phyloP scores from a whole-genome alignment of 53 echinoderm and acorn worm genomes.

The Arbacia lixula region DNA sequence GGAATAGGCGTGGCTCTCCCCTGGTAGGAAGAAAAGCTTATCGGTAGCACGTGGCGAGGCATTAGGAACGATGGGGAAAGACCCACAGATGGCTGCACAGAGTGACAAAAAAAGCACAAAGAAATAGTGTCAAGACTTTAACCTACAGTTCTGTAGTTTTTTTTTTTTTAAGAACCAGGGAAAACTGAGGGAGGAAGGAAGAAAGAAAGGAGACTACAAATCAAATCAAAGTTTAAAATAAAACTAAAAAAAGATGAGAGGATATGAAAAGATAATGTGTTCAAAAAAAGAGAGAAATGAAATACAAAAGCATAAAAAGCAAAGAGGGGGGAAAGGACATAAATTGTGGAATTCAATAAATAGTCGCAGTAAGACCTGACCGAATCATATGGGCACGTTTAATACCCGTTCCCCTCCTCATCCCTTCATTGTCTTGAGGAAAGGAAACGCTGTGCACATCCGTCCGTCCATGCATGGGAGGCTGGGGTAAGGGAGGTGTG shows the following conservation, averaged over 20 bases:
- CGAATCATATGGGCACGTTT: too few species aligned
- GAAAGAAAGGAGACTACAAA: too few species aligned
- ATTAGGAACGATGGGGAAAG: not conserved
- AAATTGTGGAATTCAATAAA: too few species aligned
- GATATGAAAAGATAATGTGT: too few species aligned
- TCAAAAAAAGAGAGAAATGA: too few species aligned
- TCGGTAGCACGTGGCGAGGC: not conserved
- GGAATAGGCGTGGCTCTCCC: not conserved
- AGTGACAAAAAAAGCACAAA: not conserved
- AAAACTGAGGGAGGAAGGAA: too few species aligned
- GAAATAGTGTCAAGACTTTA: not conserved
- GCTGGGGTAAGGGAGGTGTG: not conserved
- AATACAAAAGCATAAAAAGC: too few species aligned
- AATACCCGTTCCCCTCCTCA: too few species aligned
- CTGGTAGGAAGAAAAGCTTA: slow-evolving; percentile 7
- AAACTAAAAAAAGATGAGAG: too few species aligned
- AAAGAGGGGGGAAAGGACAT: too few species aligned
- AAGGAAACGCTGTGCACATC: not conserved
- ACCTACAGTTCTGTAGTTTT: not conserved
- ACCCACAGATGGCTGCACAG: not conserved
- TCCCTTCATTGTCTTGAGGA: not conserved
- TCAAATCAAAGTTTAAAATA: too few species aligned
- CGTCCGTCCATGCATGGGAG: not conserved
- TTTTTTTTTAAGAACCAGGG: not conserved
- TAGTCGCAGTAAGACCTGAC: too few species aligned